phyloP scores from a whole-genome alignment of 2,888 invertebrate species.

The Trissolcus brochymenae region DNA sequence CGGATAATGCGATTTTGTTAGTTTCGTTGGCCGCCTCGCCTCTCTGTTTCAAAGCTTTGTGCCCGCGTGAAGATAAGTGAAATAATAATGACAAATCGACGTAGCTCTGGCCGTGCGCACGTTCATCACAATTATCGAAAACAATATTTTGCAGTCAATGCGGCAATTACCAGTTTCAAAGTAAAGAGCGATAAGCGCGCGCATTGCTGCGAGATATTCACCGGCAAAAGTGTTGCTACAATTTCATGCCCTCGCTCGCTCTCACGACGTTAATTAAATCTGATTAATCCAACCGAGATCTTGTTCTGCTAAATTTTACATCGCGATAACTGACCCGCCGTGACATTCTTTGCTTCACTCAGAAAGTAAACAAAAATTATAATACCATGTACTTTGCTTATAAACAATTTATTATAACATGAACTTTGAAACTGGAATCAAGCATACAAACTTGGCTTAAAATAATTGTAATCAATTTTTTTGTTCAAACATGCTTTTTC shows the following conservation, averaged over 20 bases:
- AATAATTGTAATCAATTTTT: too few relatives aligned
- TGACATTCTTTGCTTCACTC: not conserved
- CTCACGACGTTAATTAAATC: constrained; percentile 30
- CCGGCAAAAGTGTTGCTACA: constrained; percentile 26
- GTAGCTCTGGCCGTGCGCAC: not conserved
- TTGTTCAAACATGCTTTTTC: too few relatives aligned
- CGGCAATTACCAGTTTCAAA: constrained; percentile 33
- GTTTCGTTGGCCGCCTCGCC: not conserved
- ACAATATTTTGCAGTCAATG: constrained; percentile 44
- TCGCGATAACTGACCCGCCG: not conserved
- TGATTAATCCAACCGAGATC: constrained; percentile 16
- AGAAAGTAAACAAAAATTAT: not conserved
- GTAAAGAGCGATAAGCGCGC: constrained; percentile 39
- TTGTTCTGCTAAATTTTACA: constrained; percentile 1
- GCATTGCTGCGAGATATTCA: constrained; percentile 27
- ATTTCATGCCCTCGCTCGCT: constrained; percentile 12
- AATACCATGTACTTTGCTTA: too few relatives aligned
- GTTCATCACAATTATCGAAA: constrained; percentile 43
- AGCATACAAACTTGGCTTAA: too few relatives aligned
- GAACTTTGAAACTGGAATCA: too few relatives aligned
- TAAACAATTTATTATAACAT: too few relatives aligned
- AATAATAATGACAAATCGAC: constrained; percentile 56
- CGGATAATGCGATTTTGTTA: constrained; percentile 70
- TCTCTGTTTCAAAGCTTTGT: constrained; percentile 41
- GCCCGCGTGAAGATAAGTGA: constrained; percentile 51